Conservation (phyloP, 2,888 invertebrate genomes). For the Agriopis leucophaearia region DNA sequence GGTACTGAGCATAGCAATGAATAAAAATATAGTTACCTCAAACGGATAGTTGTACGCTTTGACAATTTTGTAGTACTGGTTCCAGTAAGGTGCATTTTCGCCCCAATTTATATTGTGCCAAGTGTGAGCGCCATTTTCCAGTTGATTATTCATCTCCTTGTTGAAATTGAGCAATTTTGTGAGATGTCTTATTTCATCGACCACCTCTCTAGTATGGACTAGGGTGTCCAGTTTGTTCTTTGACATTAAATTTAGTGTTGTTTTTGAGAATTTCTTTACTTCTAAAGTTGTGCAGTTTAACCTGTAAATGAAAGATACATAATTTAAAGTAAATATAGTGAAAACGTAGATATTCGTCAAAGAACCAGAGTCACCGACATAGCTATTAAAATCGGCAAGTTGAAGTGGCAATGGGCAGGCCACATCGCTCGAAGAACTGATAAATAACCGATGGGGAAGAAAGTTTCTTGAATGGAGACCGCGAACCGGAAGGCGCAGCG, state of each 20-base stretch:
- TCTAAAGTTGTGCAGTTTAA: slow-evolving; percentile 75
- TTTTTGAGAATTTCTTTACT: slow-evolving; percentile 77
- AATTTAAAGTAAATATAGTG: not conserved
- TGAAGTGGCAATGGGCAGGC: too few species aligned
- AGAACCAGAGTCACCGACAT: too few species aligned
- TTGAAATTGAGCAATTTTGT: slow-evolving; percentile 72
- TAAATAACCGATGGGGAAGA: too few species aligned
- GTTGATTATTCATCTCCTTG: slow-evolving; percentile 48
- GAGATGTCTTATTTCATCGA: slow-evolving; percentile 71
- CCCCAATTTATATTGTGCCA: slow-evolving; percentile 82
- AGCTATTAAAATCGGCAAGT: too few species aligned
- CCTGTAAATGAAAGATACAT: slow-evolving; percentile 50
- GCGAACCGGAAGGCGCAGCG: too few species aligned
- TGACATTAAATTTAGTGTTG: slow-evolving; percentile 70
- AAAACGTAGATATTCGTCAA: too few species aligned
- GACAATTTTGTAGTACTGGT: slow-evolving; percentile 76
- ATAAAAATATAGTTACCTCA: slow-evolving; percentile 59
- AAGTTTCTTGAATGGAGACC: too few species aligned
- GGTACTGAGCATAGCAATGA: not conserved
- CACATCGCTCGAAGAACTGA: too few species aligned
- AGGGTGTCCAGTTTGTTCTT: slow-evolving; percentile 68
- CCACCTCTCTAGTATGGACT: slow-evolving; percentile 69
- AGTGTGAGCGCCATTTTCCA: slow-evolving; percentile 45
- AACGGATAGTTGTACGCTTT: slow-evolving; percentile 75
- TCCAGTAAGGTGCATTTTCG: slow-evolving; percentile 81